phyloP scores from a whole-genome alignment of 2,113 vertebrate genomes.

The Cheirogaleus medius region DNA sequence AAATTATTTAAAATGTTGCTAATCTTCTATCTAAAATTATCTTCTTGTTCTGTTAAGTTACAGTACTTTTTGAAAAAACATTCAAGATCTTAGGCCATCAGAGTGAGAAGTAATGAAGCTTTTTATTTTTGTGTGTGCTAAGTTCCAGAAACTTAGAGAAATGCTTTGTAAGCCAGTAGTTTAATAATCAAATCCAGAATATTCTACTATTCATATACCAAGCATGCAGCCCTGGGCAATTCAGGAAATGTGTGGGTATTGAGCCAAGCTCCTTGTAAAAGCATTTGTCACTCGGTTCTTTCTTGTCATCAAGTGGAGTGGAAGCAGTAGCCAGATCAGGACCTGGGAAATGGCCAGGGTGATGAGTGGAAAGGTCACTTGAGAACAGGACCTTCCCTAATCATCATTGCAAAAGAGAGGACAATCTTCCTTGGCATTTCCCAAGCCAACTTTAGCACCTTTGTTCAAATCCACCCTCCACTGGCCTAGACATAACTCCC shows the following conservation, averaged over 20 bases:
- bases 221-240: background rate
- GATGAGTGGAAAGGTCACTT: conserved; percentile 23
- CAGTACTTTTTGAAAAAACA: background rate
- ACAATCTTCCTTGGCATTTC: background rate
- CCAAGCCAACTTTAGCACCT: background rate
- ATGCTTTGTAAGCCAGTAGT: background rate
- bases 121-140: conserved; percentile 1
- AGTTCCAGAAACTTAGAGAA: conserved; percentile 27
- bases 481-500: background rate
- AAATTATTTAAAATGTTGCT: background rate
- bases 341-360: conserved; percentile 28
- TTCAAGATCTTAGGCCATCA: background rate
- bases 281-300: conserved; percentile 40
- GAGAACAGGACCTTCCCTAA: conserved; percentile 15
- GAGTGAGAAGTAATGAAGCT: background rate
- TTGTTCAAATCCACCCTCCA: background rate
- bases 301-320: conserved; percentile 47
- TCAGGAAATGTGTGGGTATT: conserved; percentile 44
- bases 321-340: conserved; percentile 50
- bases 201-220: conserved; percentile 26
- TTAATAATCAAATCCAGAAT: conserved; percentile 48
- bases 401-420: background rate
- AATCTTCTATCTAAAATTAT: background rate
- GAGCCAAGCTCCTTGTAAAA: conserved; percentile 61
- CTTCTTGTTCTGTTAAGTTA: conserved; percentile 2